Base-by-base conservation (phyloP, 2,888 invertebrate species). In the Harmothoe impar region DNA sequence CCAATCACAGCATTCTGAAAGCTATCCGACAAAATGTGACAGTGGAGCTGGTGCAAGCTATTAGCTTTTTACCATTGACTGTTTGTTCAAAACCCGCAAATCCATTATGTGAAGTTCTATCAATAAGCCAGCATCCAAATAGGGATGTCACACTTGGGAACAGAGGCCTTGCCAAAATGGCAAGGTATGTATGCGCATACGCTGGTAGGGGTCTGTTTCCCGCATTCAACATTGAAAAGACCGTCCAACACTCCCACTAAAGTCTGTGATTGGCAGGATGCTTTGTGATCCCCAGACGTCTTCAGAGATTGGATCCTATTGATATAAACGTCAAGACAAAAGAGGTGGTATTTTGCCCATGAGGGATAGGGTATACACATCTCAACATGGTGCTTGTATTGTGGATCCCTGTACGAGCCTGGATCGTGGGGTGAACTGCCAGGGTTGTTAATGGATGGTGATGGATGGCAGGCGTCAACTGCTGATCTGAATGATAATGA, bases 401-500 rank as follows among this genome's bases (percentile, higher is more conserved):
- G 23, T 62, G 62, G 12, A n/a, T n/a, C 62, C 62, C 20, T 62
- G 62, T n/a, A 3, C 20, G 62, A n/a, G 62, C 72, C 1, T n/a
- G 25, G 72, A 72, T 29, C 72, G 15, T 15, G 29, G 29, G 31
- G 29, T n/a, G 29, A 72, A 15, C 72, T 72, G 72, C 29, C 72
- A 72, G 0, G n/a, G 29, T 15, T 25, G 31, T 15, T 72, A 72
- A 72, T 72, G 72, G 72, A 29, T 29, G 29, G 29, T 29, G 72
- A 72, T 29, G 29, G 31, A 72, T 29, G 72, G 15, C 29, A 15
- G 29, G 29, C 72, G 72, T 29, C 72, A 72, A 23, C 5, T 15
- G 25, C 72, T 72, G 72, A 72, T 29, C 72, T 29, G 72, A 72
- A 72, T 72, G 25, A n/a, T 72, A 72, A 72, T 29, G 72, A 72